phyloP scores from a whole-genome alignment of 2,888 invertebrate genomes.

The Molorchus minor region DNA sequence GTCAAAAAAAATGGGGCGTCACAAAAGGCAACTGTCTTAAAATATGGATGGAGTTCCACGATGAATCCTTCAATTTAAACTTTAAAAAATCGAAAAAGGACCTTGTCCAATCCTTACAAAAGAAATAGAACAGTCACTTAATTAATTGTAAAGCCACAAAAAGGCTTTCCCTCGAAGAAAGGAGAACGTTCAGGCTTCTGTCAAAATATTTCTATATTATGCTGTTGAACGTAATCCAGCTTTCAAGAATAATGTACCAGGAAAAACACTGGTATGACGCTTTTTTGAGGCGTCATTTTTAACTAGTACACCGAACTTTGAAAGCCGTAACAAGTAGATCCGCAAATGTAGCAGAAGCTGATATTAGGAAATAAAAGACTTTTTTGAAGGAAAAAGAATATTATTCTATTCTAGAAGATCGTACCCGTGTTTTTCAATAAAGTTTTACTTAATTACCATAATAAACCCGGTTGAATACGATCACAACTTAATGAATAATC shows the following conservation, averaged over 20 bases:
- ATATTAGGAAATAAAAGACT: constrained; percentile 40
- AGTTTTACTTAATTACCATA: too few species aligned
- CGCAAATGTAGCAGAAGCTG: constrained; percentile 39
- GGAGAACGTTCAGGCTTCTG: constrained; percentile 3
- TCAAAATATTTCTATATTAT: constrained; percentile 21
- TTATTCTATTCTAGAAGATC: neutral
- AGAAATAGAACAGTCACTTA: constrained; percentile 26
- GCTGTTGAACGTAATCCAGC: neutral
- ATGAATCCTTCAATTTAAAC: constrained; percentile 25
- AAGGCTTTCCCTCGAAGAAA: constrained; percentile 29
- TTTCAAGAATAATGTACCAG: constrained; percentile 1
- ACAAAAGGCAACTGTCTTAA: neutral
- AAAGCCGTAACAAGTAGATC: constrained; percentile 31
- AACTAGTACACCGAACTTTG: constrained; percentile 26
- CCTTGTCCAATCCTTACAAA: constrained; percentile 28
- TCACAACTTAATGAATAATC: too few species aligned
- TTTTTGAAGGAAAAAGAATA: neutral
- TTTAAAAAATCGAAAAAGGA: constrained; percentile 28
- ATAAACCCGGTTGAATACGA: too few species aligned
- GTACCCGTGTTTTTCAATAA: constrained; percentile 35
- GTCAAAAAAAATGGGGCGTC: neutral
- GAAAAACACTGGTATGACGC: constrained; percentile 31
- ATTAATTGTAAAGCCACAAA: constrained; percentile 17
- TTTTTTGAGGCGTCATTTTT: constrained; percentile 45
- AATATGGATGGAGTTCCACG: constrained; percentile 1